Evolutionary conservation across 2,113 vertebrate genomes (phyloP).

Genomic region (Chaetura pelagica): DNA sequence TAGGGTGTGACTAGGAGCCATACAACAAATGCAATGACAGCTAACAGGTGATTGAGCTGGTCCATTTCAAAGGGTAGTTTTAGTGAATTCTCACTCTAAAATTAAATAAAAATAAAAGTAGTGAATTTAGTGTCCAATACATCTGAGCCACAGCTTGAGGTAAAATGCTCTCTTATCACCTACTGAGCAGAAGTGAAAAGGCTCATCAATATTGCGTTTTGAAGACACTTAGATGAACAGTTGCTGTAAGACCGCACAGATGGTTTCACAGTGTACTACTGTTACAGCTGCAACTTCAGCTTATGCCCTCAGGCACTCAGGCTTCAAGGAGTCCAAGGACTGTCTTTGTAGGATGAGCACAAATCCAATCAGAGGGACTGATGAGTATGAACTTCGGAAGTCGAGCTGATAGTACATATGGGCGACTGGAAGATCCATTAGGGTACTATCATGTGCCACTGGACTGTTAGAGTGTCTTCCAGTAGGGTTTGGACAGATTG

Average conservation of each 20-base stretch:
- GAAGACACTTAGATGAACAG: neutral
- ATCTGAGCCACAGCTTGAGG: neutral
- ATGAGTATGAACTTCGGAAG: neutral
- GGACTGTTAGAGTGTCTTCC: neutral
- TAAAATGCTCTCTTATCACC: conserved; percentile 14
- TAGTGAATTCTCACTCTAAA: neutral
- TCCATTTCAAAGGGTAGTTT: neutral
- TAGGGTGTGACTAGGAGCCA: neutral
- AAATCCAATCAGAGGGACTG: neutral
- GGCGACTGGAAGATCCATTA: neutral
- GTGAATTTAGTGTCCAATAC: neutral
- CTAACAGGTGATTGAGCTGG: neutral
- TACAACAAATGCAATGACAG: neutral
- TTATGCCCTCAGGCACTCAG: neutral
- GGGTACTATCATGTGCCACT: neutral
- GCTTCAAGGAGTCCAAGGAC: neutral
- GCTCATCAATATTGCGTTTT: neutral
- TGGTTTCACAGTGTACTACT: neutral
- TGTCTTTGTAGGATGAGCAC: neutral
- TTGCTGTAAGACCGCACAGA: neutral
- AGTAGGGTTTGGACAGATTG: neutral
- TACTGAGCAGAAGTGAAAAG: neutral
- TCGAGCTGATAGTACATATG: neutral
- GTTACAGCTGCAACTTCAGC: neutral
- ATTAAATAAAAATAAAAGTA: neutral